phyloP scores from a whole-genome alignment of 2,888 invertebrate species.

The Parnassius mnemosyne region DNA sequence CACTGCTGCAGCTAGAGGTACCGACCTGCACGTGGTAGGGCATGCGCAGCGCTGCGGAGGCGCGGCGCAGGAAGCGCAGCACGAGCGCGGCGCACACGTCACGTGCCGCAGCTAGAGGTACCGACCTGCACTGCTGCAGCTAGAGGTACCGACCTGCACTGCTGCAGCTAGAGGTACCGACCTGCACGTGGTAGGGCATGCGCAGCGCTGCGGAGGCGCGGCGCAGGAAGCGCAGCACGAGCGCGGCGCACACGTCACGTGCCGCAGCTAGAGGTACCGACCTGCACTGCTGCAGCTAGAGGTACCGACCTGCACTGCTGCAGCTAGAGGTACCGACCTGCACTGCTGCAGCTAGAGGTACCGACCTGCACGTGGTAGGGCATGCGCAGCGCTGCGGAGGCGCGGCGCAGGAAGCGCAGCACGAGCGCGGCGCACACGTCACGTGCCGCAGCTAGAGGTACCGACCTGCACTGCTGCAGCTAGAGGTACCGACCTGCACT shows the following conservation, averaged over 20 bases:
- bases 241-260: constrained; percentile 78
- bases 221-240: constrained; percentile 88
- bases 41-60: no score
- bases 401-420: constrained; percentile 87
- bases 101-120: constrained; percentile 36
- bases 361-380: constrained; percentile 78
- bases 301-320: no score
- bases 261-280: no score
- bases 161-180: constrained; percentile 31
- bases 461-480: no score
- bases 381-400: constrained; percentile 85
- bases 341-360: constrained; percentile 19
- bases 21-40: no score
- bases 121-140: no score
- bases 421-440: constrained; percentile 60
- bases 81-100: no score
- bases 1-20: no score
- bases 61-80: no score
- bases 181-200: constrained; percentile 82
- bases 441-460: no score
- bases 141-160: background rate
- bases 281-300: no score
- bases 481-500: no score
- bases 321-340: background rate
- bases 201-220: constrained; percentile 86